Evolutionary conservation across 2,888 invertebrate species (phyloP), one percentile per base, ranked within the genome.

Genomic region (Brenthis daphne): DNA sequence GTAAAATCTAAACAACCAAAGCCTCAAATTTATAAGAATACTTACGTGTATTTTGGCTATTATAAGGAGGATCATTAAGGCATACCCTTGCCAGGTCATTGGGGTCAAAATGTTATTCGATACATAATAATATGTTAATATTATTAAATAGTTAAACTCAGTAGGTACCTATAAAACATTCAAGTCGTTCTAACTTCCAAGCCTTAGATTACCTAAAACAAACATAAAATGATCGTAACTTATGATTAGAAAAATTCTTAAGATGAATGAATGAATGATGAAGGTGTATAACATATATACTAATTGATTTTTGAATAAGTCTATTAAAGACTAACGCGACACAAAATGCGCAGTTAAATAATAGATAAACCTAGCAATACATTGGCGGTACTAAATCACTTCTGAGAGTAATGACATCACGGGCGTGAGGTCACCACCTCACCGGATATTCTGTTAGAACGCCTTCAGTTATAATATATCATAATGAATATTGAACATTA

Each of bases 351-450:
- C 63, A 63, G 43, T 63, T 37, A 63, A 63, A 63, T 63, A 63
- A 43, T 11, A 29, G 48, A 63, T 37, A 63, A 6, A 51, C n/a
- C 51, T 53, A 54, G 63, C 63, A 43, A 53, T 63, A 48, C n/a
- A 47, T 48, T 16, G 29, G 8, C 56, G 48, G 64, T 56, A 55
- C 56, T 53, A 60, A 69, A 63, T 56, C 48, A 50, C 48, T 69
- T 58, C 69, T 48, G 64, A 66, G 69, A 66, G 64, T 53, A 63
- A 66, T 69, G 57, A 57, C 66, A 53, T 69, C 65, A 70, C 48
- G 54, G 57, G 51, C 57, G 47, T 70, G 66, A 70, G 63, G 57
- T 67, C 69, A 70, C 57, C 63, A 55, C 33, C n/a, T 53, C 64
- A 56, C 64, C 66, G 69, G 64, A 70, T 43, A 70, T 64, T 57